Evolutionary conservation across 1,140 invertebrate genomes (phyloP), one percentile per base, ranked within the genome.

Genomic region (Cydia splendana): DNA sequence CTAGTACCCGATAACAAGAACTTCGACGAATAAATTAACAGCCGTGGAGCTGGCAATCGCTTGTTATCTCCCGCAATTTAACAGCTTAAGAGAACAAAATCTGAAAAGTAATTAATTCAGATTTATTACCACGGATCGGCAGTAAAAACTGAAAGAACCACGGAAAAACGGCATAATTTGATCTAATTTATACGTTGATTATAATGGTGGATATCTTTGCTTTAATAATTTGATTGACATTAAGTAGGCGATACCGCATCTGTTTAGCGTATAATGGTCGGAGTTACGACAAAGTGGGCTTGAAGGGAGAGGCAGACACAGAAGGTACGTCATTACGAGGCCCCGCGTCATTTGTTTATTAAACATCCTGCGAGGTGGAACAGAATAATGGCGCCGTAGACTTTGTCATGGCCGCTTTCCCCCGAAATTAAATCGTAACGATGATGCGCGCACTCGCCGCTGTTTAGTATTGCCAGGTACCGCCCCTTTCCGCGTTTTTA

Each of bases 331-430:
- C 88, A 89, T 91, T 88, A 88, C 84, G 82, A 84, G 79, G 83
- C 84, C 84, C 86, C 85, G 85, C 89, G 85, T 92, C 91, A 91
- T 92, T 91, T 91, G 90, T 91, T 93, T 93, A 91, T 91, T 91
- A 91, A 91, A 92, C 89, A 91, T 89, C 88, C 88, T 87, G 86
- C 85, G 86, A 91, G 89, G 87, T 91, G 89, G 88, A 91, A 92
- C 84, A 84, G 84, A 88, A 91, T 93, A 93, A 93, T 93, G 88
- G 87, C 82, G 81, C 80, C 78, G 84, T 84, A 89, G 88, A 89
- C 88, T 88, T 91, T 91, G 90, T 90, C 88, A 89, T 83, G 88
- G 88, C 80, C 87, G 86, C 86, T 88, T 90, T 90, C 88, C 88
- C 85, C 87, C 84, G 82, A 89, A 91, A 93, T 93, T 91, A 90